Conservation (phyloP, 2,113 vertebrate genomes). For the Eurystomus gularis region DNA sequence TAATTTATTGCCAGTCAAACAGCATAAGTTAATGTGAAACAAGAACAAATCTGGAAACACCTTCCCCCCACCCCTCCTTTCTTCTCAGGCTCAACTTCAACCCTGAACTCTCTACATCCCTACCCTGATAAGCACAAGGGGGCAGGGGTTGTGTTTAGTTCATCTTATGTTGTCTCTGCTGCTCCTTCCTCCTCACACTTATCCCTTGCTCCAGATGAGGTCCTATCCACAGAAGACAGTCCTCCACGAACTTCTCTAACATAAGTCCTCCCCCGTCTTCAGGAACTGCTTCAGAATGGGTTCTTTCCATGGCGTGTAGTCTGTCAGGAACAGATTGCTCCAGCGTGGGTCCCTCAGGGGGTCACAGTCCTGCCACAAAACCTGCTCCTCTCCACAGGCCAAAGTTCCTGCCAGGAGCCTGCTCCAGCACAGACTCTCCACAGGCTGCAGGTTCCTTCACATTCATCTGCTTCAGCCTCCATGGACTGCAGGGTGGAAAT, state of each 20-base stretch:
- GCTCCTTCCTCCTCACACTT: not conserved
- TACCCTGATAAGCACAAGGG: accelerated
- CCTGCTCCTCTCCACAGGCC: not conserved
- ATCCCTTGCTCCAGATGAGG: not conserved
- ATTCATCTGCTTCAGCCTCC: not conserved
- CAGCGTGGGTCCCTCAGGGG: accelerated
- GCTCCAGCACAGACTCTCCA: not conserved
- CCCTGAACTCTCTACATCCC: not conserved
- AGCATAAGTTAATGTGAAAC: not conserved
- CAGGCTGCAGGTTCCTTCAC: not conserved
- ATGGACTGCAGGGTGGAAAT: not conserved
- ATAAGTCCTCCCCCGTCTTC: not conserved
- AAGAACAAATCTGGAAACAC: not conserved
- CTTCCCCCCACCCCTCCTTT: accelerated
- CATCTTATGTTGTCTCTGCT: not conserved
- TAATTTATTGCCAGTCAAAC: not conserved
- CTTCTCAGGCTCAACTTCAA: accelerated
- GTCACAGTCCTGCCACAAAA: not conserved
- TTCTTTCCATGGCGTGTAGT: not conserved
- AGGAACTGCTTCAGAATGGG: not conserved
- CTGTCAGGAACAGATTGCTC: not conserved
- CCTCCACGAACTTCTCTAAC: not conserved
- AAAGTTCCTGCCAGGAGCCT: not conserved
- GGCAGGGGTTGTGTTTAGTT: not conserved
- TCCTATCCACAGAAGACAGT: not conserved